Evolutionary conservation across 2,888 invertebrate species (phyloP), one percentile per base, ranked within the genome.

Genomic region (Polymixis lichenea): DNA sequence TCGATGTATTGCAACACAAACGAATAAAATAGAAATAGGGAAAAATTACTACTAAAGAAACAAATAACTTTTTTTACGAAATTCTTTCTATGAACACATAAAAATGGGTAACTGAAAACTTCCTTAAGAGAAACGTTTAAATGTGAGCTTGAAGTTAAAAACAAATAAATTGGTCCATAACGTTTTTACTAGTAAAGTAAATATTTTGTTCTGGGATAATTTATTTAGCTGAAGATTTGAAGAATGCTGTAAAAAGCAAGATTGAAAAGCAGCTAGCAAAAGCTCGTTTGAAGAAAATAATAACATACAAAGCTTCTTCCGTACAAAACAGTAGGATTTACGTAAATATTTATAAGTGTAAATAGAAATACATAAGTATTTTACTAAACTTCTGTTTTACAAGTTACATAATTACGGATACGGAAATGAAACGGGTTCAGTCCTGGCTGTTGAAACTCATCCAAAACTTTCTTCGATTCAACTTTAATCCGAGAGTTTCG

Each of bases 201-300:
- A 90, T 87, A 90, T 89, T 86, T 83, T 86, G 56, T 58, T 82
- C 70, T 65, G 69, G 17, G 32, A 77, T 72, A 70, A 61, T 51
- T 61, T 71, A 76, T 77, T 58, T 68, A 61, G 51, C 7, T 64
- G 76, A 78, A n/a, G 83, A 84, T 85, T 82, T 80, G 73, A 76
- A 82, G 72, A 80, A 73, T 56, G 65, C 78, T 68, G 66, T 28
- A 70, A 58, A 62, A 32, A 60, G 53, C 51, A n/a, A 70, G 15
- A 72, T 77, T 72, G 58, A 46, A 69, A 71, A 53, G 32, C 9
- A 32, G 25, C 22, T 32, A 58, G 17, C 6, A 38, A 61, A 32
- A 46, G 65, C 49, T 2, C 56, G 60, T 25, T 61, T 51, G 9
- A 72, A 32, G 3, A 75, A 72, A 72, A 79, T 58, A 58, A 70